These are phyloP conservation scores for Microtus pennsylvanicus DNA, from an alignment of 2,113 vertebrate genomes.

Conservation along the genomic window DNA sequence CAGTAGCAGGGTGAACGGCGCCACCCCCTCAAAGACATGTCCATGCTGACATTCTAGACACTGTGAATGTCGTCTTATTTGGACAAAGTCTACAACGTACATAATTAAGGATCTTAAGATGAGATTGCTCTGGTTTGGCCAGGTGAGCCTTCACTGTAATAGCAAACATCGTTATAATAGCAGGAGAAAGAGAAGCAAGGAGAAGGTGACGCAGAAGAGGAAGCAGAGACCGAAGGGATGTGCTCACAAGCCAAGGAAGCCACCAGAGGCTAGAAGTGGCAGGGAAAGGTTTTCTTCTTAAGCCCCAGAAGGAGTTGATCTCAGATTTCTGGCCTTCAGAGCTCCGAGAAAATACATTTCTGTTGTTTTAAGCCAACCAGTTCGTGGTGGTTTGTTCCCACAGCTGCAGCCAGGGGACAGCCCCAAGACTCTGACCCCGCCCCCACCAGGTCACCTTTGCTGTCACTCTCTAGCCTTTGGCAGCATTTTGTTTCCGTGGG, in stretches of 20 bases:
- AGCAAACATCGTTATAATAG: not conserved
- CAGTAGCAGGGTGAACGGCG: not conserved
- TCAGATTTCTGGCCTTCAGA: not conserved
- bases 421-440: not conserved
- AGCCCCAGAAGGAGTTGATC: not conserved
- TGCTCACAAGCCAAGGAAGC: not conserved
- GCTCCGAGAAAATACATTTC: conserved; percentile 18
- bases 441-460: not conserved
- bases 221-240: conserved; percentile 3
- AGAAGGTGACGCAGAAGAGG: not conserved
- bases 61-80: conserved; percentile 7
- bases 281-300: not conserved
- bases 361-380: not conserved
- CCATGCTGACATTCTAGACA: not conserved
- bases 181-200: not conserved
- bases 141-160: not conserved
- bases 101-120: conserved; percentile 14
- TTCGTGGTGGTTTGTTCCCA: not conserved
- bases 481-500: not conserved
- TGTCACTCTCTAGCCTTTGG: not conserved
- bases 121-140: not conserved
- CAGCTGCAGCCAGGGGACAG: not conserved
- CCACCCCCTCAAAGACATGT: not conserved
- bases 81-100: not conserved
- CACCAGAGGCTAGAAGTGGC: not conserved